These are phyloP conservation scores for Chymomyza procnemis DNA, from an alignment of 2,888 invertebrate species.

Conservation along the genomic window DNA sequence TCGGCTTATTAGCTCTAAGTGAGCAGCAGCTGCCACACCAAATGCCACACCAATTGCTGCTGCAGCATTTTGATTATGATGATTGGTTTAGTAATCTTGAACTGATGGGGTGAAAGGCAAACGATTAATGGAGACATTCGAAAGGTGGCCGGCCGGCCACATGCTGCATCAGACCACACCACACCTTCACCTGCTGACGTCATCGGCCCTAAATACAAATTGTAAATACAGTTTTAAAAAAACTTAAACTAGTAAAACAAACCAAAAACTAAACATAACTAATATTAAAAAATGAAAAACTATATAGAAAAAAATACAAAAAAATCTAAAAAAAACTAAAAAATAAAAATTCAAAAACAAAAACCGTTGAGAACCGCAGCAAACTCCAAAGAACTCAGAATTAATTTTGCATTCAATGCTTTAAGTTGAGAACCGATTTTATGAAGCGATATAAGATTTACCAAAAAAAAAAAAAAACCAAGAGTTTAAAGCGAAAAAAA, in stretches of 20 bases:
- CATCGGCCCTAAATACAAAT: constrained; percentile 53
- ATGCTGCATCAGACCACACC: neutral
- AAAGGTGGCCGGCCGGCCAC: constrained; percentile 10
- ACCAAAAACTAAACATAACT: constrained; percentile 16
- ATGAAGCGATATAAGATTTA: too few species aligned
- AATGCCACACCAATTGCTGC: constrained; percentile 15
- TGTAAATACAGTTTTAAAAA: constrained; percentile 69
- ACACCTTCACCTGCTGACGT: neutral
- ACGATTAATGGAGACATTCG: neutral
- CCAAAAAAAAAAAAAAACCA: too few species aligned
- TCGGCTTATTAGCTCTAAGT: constrained; percentile 5
- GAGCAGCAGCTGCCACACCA: neutral
- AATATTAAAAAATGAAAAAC: neutral
- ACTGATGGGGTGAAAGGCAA: constrained; percentile 50
- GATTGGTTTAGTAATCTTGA: constrained; percentile 12
- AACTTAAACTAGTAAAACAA: constrained; percentile 30
- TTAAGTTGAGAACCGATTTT: neutral
- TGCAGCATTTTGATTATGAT: constrained; percentile 20
- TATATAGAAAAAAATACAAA: neutral
- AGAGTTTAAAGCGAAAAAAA: too few species aligned
- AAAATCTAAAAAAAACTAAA: neutral
- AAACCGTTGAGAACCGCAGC: neutral
- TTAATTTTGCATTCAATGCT: neutral
- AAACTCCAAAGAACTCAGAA: neutral
- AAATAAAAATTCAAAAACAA: neutral